A percentile compares a stretch with the other conserved stretches of the same genome.
phyloP scores from a whole-genome alignment of 2,113 vertebrate genomes.

The Actinemys pallida region DNA sequence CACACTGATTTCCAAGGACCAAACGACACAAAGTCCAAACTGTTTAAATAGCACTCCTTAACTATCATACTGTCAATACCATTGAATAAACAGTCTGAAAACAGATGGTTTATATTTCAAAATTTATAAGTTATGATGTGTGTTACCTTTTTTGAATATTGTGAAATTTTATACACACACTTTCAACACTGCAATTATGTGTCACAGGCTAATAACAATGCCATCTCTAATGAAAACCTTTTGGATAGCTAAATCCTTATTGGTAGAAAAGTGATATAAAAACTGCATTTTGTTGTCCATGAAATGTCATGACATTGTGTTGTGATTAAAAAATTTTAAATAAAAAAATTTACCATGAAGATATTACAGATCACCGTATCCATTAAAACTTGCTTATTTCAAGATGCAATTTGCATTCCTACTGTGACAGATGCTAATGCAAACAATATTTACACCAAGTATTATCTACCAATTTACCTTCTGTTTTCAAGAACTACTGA shows the following conservation, averaged over 20 bases:
- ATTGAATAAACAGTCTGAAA: conserved; percentile 12
- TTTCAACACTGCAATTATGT: background rate
- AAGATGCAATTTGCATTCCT: conserved; percentile 52
- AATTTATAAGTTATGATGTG: background rate
- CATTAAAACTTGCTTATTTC: background rate
- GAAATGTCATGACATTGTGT: conserved; percentile 31
- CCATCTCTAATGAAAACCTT: background rate
- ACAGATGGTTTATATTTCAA: background rate
- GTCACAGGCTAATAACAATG: background rate
- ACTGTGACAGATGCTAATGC: conserved; percentile 46
- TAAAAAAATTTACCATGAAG: conserved; percentile 23
- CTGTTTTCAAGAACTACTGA: conserved; percentile 41
- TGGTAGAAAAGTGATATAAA: conserved; percentile 18
- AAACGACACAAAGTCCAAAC: conserved; percentile 53
- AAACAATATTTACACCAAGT: conserved; percentile 58
- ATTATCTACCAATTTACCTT: conserved; percentile 37
- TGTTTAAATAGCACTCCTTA: conserved; percentile 48
- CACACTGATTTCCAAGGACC: conserved; percentile 60
- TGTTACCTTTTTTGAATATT: background rate
- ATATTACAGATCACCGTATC: conserved; percentile 24
- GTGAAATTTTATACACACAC: background rate
- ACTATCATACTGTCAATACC: conserved; percentile 47
- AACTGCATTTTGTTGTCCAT: background rate
- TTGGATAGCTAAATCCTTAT: background rate
- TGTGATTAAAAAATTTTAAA: conserved; percentile 28